These are phyloP conservation scores for Falco punctatus DNA, from an alignment of 2,113 vertebrate genomes.

Conservation along the genomic window DNA sequence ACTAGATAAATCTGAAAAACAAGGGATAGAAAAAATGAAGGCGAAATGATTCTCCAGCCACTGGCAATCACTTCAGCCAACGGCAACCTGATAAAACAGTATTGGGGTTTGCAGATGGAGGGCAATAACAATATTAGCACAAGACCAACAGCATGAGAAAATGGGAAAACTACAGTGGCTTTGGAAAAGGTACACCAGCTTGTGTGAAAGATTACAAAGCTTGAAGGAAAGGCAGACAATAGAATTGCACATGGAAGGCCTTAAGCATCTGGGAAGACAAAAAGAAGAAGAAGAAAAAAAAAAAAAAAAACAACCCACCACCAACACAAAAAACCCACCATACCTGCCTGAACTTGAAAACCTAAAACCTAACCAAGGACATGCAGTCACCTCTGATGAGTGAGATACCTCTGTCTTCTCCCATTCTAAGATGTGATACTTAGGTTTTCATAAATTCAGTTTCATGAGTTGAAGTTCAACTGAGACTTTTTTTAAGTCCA, in stretches of 20 bases:
- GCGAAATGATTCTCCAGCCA: background rate
- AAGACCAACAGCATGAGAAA: background rate
- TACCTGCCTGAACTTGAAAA: background rate
- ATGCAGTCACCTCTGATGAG: background rate
- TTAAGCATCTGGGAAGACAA: background rate
- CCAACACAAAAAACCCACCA: no score
- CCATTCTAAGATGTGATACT: background rate
- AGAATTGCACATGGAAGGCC: background rate
- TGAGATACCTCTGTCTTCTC: background rate
- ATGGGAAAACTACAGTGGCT: background rate
- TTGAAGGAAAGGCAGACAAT: background rate
- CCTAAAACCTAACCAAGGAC: background rate
- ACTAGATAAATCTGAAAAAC: background rate
- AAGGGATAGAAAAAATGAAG: background rate
- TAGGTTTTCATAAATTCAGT: background rate
- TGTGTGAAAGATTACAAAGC: background rate
- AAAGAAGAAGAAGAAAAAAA: background rate
- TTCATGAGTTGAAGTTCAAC: background rate
- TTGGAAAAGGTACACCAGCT: background rate
- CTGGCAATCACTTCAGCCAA: background rate
- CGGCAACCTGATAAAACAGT: background rate
- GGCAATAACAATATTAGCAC: background rate
- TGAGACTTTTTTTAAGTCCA: background rate
- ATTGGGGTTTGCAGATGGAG: background rate
- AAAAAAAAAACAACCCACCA: background rate